Conservation (phyloP, 2,797 vertebrate species). For the Nannoperca australis region DNA sequence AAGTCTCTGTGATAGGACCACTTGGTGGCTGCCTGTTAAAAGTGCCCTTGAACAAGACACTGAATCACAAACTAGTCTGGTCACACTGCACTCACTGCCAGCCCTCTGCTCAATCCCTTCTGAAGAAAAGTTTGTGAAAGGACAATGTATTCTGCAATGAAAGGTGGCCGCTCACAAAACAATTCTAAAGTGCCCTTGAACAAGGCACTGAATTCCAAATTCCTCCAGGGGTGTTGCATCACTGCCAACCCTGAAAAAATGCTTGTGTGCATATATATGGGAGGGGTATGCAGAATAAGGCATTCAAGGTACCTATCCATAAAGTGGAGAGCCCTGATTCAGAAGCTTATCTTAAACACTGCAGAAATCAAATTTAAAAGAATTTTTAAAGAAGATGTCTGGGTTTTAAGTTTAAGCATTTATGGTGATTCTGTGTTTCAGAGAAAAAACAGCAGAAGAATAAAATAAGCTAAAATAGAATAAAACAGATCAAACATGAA, state of each 20-base stretch:
- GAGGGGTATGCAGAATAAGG: slow-evolving; percentile 30
- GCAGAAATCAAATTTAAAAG: slow-evolving; percentile 2
- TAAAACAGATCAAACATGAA: not conserved
- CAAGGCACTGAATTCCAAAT: slow-evolving; percentile 69
- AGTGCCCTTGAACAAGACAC: slow-evolving; percentile 75
- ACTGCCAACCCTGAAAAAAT: slow-evolving; percentile 52
- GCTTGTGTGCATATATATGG: slow-evolving; percentile 40
- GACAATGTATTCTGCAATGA: slow-evolving; percentile 64
- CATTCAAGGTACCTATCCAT: slow-evolving; percentile 3
- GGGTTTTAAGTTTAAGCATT: not conserved
- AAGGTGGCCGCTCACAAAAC: slow-evolving; percentile 63
- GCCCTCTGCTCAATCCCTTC: slow-evolving; percentile 52
- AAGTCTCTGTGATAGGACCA: slow-evolving; percentile 33
- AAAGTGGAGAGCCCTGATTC: slow-evolving; percentile 14
- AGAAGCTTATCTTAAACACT: slow-evolving; percentile 7
- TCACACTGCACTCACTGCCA: slow-evolving; percentile 53
- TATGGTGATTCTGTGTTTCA: not conserved
- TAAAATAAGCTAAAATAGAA: not conserved
- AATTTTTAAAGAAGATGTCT: not conserved
- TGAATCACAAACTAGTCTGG: slow-evolving; percentile 63
- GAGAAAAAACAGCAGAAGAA: not conserved
- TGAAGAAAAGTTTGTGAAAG: slow-evolving; percentile 68
- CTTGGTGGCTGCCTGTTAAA: slow-evolving; percentile 46
- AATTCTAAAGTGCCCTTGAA: slow-evolving; percentile 74
- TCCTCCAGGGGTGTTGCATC: slow-evolving; percentile 57